Conservation (phyloP, 2,888 invertebrate genomes). For the Diadromus collaris region DNA sequence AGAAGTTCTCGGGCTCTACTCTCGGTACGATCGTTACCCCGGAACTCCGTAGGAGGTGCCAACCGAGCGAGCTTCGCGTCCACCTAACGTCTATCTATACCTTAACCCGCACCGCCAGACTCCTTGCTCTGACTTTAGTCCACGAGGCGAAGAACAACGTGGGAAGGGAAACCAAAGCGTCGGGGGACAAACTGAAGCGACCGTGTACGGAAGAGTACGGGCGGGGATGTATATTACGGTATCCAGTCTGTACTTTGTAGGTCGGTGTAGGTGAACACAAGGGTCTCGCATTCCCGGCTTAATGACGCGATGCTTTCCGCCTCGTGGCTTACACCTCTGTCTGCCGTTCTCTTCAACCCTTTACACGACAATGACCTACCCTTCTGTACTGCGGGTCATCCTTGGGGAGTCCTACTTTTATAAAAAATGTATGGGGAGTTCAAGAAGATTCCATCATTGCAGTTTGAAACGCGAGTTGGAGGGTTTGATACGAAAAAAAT, state of each 20-base stretch:
- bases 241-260: slow-evolving; percentile 31
- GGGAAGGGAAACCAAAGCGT: slow-evolving; percentile 27
- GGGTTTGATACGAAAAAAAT: not conserved
- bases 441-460: not conserved
- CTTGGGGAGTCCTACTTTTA: not conserved
- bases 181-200: slow-evolving; percentile 29
- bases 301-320: slow-evolving; percentile 23
- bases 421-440: not conserved
- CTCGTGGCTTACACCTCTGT: slow-evolving; percentile 11
- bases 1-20: slow-evolving; percentile 46
- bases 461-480: not conserved
- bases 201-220: slow-evolving; percentile 5
- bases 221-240: slow-evolving; percentile 3
- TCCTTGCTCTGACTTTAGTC: slow-evolving; percentile 21
- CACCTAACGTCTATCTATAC: slow-evolving; percentile 41
- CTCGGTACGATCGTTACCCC: slow-evolving; percentile 52
- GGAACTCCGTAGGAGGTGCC: slow-evolving; percentile 54
- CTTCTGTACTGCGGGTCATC: not conserved
- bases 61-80: slow-evolving; percentile 52
- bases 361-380: not conserved
- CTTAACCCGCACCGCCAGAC: slow-evolving; percentile 15
- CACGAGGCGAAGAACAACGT: not conserved
- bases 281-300: slow-evolving; percentile 43
- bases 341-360: not conserved
- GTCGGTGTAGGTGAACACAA: slow-evolving; percentile 19